Percentiles rank a stretch among this genome's conserved stretches.
Conservation (phyloP, 1,140 invertebrate species). For the Hypothenemus hampei region DNA sequence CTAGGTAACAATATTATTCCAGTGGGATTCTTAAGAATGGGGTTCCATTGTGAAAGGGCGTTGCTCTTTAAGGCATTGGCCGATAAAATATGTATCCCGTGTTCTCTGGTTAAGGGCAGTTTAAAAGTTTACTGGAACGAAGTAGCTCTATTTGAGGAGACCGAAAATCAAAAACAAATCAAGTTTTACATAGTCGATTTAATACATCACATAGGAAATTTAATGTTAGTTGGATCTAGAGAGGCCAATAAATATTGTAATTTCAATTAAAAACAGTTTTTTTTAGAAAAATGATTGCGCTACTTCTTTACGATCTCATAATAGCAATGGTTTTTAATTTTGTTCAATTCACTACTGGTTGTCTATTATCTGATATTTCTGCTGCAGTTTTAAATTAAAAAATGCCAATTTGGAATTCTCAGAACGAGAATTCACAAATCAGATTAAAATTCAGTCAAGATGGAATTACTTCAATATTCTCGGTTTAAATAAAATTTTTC, state of each 20-base stretch:
- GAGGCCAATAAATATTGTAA: conserved; percentile 38
- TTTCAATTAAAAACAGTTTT: conserved; percentile 24
- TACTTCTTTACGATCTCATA: no score
- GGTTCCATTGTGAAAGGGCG: conserved; percentile 38
- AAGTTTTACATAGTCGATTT: conserved; percentile 39
- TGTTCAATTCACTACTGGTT: no score
- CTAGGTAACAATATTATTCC: conserved; percentile 40
- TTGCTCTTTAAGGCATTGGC: conserved; percentile 40
- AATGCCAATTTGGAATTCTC: no score
- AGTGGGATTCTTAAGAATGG: conserved; percentile 37
- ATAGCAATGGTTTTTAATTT: no score
- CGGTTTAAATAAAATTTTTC: no score
- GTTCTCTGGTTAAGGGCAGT: conserved; percentile 31
- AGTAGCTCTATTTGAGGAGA: conserved; percentile 31
- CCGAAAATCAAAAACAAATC: conserved; percentile 6
- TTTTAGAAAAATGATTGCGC: no score
- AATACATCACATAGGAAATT: conserved; percentile 35
- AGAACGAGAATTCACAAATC: no score
- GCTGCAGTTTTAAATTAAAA: no score
- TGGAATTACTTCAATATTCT: no score
- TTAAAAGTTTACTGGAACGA: conserved; percentile 41
- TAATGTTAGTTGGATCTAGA: conserved; percentile 33
- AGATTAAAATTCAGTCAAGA: no score
- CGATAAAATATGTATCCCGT: conserved; percentile 36
- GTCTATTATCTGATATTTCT: no score